Percentiles rank a stretch among this genome's conserved stretches.
phyloP scores from a whole-genome alignment of 2,797 vertebrate genomes.

The Melanotaenia pygmaea region DNA sequence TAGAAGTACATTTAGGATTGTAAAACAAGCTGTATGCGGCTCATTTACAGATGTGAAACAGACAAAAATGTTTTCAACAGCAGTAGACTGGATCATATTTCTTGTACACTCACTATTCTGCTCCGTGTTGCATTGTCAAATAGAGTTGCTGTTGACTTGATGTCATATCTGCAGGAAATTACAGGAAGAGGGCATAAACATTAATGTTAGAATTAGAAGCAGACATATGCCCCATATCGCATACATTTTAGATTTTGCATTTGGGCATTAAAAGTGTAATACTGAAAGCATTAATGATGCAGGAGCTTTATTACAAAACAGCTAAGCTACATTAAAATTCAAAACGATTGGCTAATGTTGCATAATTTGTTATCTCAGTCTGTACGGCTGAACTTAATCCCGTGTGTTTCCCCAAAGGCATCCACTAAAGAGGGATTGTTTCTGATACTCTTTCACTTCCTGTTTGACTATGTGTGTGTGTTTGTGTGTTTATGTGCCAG shows the following conservation, averaged over 20 bases:
- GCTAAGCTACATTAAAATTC: not conserved
- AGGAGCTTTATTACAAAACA: not conserved
- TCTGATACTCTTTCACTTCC: not conserved
- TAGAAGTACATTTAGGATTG: slow-evolving; percentile 38
- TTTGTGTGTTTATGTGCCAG: not conserved
- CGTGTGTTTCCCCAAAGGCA: not conserved
- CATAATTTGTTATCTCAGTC: slow-evolving; percentile 16
- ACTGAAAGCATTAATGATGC: not conserved
- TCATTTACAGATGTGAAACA: not conserved
- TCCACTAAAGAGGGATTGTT: not conserved
- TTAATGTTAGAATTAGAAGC: not conserved
- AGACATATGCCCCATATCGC: not conserved
- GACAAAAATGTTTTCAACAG: not conserved
- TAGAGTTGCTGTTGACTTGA: slow-evolving; percentile 91
- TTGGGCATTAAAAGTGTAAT: slow-evolving; percentile 2
- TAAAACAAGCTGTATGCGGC: not conserved
- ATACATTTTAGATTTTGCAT: not conserved
- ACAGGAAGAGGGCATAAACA: not conserved
- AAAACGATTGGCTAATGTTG: not conserved
- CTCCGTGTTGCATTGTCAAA: slow-evolving; percentile 95
- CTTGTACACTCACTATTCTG: slow-evolving; percentile 90
- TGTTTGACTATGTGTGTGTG: not conserved
- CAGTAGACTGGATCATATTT: not conserved
- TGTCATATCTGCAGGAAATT: slow-evolving; percentile 87
- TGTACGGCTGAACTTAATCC: slow-evolving; percentile 13